Evolutionary conservation across 2,113 vertebrate genomes (phyloP).

Genomic region (Myodes glareolus): DNA sequence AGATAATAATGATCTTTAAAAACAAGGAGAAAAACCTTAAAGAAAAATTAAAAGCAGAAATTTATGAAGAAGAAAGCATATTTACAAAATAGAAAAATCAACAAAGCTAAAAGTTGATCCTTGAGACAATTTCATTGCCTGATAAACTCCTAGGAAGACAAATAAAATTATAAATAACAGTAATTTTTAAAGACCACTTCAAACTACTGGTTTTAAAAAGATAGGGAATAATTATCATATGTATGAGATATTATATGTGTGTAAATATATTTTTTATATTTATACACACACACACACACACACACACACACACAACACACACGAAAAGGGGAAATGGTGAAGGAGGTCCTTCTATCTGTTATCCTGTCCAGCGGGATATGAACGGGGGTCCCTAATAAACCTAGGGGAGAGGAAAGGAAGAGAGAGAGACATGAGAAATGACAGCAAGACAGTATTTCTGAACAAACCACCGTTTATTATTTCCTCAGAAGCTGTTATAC

Average conservation of each 20-base stretch:
- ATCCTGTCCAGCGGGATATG: no score
- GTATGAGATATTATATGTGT: not conserved
- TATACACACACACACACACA: not conserved
- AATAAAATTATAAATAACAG: slow-evolving; percentile 31
- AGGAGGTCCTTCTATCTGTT: no score
- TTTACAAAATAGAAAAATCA: not conserved
- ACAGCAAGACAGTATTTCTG: no score
- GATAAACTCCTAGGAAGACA: not conserved
- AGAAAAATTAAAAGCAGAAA: not conserved
- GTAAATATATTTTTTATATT: not conserved
- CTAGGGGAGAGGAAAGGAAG: no score
- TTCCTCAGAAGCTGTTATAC: no score
- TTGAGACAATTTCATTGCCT: not conserved
- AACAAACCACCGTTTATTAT: no score
- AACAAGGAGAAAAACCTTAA: no score
- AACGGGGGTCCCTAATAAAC: no score
- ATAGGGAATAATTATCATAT: not conserved
- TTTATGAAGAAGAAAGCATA: not conserved
- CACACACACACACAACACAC: not conserved
- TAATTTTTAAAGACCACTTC: not conserved
- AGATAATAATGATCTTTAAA: not conserved
- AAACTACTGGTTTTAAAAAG: not conserved
- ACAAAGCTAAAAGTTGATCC: not conserved
- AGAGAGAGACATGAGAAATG: no score
- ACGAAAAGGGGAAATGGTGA: no score